Evolutionary conservation across 2,797 vertebrate genomes (phyloP), one percentile per base, ranked within the genome.

Genomic region (Chelonia mydas): DNA sequence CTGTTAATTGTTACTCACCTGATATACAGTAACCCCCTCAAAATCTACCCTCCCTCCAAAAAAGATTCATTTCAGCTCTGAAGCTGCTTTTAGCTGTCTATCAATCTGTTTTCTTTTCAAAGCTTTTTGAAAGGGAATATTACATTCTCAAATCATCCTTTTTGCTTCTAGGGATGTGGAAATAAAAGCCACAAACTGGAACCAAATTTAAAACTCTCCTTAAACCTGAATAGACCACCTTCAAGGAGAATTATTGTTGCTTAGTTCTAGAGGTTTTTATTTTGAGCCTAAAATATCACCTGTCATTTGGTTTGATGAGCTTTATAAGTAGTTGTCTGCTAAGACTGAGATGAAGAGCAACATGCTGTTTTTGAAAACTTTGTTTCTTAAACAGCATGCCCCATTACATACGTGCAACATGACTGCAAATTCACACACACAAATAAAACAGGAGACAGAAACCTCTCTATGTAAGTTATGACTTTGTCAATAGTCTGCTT

Each of bases 61-160:
- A 94, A 86, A 95, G 61, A 85, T 87, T 97, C 50, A 41, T 50
- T 84, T 65, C 33, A 76, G 61, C 41, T 96, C 76, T 96, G 90
- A 78, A 93, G 86, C 84, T 47, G 92, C 11, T 54, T 84, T 91
- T 83, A 88, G 57, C 27, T 86, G 57, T 79, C 11, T 87, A 83
- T 15, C 87, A 47, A 27, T 94, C 96, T 96, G 68, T 85, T 91
- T 76, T 89, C 7, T 53, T 91, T 47, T 92, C 83, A 79, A 82
- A 89, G 79, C 23, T 94, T 57, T 96, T 93, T 89, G 47, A 93
- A 90, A 96, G 90, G 47, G 82, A 84, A 80, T 49, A 45, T 31
- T 77, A 11, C 53, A 77, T 79, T 79, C 50, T 27, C 25, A 85
- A 87, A 92, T 82, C 80, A 41, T 61, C 65, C 84, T 57, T 72